Conservation (phyloP, 2,888 invertebrate genomes). For the Leucophenga montana region DNA sequence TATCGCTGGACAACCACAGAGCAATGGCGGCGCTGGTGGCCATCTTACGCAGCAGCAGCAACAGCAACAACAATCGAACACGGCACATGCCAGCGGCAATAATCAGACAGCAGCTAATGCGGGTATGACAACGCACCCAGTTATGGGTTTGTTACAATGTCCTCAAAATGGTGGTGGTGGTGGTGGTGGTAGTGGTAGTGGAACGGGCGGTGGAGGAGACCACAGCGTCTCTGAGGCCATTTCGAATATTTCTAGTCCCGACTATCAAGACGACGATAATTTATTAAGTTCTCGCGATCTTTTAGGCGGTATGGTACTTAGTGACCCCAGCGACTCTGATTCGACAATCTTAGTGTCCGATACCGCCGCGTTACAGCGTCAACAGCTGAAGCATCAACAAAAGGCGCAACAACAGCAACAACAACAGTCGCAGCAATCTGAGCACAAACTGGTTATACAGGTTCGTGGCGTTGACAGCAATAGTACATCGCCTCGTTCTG, state of each 20-base stretch:
- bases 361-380: slow-evolving; percentile 73
- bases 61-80: slow-evolving; percentile 25
- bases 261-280: slow-evolving; percentile 90
- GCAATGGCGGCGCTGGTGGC: slow-evolving; percentile 39
- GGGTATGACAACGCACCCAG: slow-evolving; percentile 41
- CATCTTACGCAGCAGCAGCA: slow-evolving; percentile 50
- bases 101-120: slow-evolving; percentile 40
- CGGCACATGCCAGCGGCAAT: slow-evolving; percentile 35
- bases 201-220: slow-evolving; percentile 76
- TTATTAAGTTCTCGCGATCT: slow-evolving; percentile 83
- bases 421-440: slow-evolving; percentile 74
- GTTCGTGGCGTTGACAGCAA: slow-evolving; percentile 74
- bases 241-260: slow-evolving; percentile 91
- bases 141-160: slow-evolving; percentile 68
- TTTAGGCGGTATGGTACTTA: slow-evolving; percentile 86
- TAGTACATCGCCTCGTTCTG: slow-evolving; percentile 59
- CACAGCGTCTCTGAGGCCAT: slow-evolving; percentile 89
- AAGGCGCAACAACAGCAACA: slow-evolving; percentile 63
- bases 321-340: slow-evolving; percentile 91
- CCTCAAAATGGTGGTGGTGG: slow-evolving; percentile 55
- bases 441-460: slow-evolving; percentile 90
- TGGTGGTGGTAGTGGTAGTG: slow-evolving; percentile 47
- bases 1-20: slow-evolving; percentile 49
- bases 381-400: slow-evolving; percentile 68
- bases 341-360: slow-evolving; percentile 90